Evolutionary conservation across 2,113 vertebrate genomes (phyloP).

Genomic region (Camelus bactrianus): DNA sequence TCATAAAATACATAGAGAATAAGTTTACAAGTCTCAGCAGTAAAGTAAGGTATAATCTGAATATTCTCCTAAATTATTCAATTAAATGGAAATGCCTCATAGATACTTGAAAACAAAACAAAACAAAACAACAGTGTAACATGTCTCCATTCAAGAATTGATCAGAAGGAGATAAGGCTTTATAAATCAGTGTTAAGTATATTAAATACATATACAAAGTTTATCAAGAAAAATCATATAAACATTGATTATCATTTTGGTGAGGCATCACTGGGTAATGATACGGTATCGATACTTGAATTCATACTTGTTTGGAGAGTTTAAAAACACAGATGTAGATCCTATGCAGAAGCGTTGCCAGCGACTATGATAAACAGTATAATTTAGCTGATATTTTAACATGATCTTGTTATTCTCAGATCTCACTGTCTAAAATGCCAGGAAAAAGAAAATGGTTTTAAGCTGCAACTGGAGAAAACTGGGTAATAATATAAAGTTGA

Average conservation of each 20-base stretch:
- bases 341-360: not conserved
- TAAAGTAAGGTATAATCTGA: not conserved
- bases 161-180: not conserved
- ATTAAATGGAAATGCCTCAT: not conserved
- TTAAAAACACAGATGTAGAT: not conserved
- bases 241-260: not conserved
- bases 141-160: not conserved
- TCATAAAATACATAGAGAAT: not conserved
- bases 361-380: not conserved
- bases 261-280: not conserved
- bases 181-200: not conserved
- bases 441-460: not conserved
- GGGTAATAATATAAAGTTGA: not conserved
- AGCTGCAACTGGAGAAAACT: not conserved
- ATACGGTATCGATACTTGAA: not conserved
- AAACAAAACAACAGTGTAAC: not conserved
- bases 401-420: not conserved
- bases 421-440: not conserved
- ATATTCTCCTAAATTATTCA: not conserved
- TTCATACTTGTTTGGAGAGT: not conserved
- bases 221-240: not conserved
- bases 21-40: not conserved
- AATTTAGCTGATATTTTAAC: conserved; percentile 24
- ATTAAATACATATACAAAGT: not conserved
- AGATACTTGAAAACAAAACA: not conserved